Evolutionary conservation across 2,888 invertebrate species (phyloP), one percentile per base, ranked within the genome.

Genomic region (Proisotoma minuta): DNA sequence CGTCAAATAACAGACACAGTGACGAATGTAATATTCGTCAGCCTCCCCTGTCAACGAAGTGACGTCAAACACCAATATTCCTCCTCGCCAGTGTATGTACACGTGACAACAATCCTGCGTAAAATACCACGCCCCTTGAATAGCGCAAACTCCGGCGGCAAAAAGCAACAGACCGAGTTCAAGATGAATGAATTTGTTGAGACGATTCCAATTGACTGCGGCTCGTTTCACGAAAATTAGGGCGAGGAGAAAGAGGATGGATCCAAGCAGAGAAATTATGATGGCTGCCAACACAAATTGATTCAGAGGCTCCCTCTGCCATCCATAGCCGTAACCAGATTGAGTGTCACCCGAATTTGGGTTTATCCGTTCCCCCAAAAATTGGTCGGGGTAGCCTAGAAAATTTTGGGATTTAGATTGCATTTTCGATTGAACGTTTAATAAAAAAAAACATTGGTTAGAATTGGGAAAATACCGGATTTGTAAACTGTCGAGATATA

Each of bases 221-320:
- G 52, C 52, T 10, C 28, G 52, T 28, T 28, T 22, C 5, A 52
- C 52, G 22, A 26, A 12, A 26, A 52, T 20, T 4, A 52, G 28
- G 10, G 15, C 52, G 5, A 52, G 3, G 15, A 52, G 28, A 3
- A 52, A 4, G 52, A 52, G 4, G 52, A 26, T 12, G n/a, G 52
- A 52, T 12, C 8, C 18, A n/a, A 8, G n/a, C 10, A 52, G 18
- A 28, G n/a, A 26, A 20, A 52, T 52, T 10, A 52, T n/a, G 12
- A 52, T 52, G 15, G 52, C 52, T 28, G 52, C 52, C 5, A 52
- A 20, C 3, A 52, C 52, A 28, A 52, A 52, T 28, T 52, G 52
- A 29, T 52, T 52, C n/a, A 52, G 52, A 5, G 52, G 22, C 20
- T 52, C 52, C 3, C 52, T 27, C 29, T 26, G 26, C 24, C 18